Evolutionary conservation across 2,113 vertebrate species (phyloP).

Genomic region (Petrocephalus microphthalmus): DNA sequence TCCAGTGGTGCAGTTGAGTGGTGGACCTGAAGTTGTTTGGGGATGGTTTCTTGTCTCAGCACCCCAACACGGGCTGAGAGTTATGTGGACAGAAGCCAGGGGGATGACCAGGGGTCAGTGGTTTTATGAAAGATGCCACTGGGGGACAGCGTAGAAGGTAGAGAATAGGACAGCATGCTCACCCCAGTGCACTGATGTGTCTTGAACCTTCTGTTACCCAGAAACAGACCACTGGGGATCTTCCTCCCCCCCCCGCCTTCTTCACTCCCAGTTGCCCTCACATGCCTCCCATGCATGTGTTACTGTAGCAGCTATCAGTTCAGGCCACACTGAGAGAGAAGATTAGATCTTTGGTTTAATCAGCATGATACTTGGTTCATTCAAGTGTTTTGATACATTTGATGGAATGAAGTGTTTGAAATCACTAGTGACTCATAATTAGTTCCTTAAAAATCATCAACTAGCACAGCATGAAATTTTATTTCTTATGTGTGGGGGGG

Average conservation of each 20-base stretch:
- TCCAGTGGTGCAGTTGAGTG: background rate
- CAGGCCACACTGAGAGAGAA: background rate
- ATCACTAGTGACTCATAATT: background rate
- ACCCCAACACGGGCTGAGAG: background rate
- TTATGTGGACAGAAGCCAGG: background rate
- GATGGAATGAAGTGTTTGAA: background rate
- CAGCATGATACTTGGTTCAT: background rate
- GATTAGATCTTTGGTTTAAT: background rate
- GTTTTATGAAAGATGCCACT: background rate
- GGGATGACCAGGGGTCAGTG: background rate
- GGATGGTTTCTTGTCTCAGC: background rate
- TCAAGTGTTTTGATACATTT: background rate
- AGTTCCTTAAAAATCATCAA: background rate
- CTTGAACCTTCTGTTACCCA: background rate
- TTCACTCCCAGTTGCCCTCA: background rate
- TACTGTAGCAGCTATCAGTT: background rate
- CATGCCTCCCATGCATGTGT: background rate
- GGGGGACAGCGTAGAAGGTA: background rate
- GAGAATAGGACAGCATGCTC: background rate
- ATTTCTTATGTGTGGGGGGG: background rate
- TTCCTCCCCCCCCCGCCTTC: background rate
- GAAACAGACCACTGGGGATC: background rate
- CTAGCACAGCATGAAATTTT: background rate
- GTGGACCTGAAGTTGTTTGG: background rate
- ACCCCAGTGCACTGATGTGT: background rate